Percentiles rank a stretch among this genome's conserved stretches.
phyloP scores from a whole-genome alignment of 2,113 vertebrate genomes.

The Shinisaurus crocodilurus region DNA sequence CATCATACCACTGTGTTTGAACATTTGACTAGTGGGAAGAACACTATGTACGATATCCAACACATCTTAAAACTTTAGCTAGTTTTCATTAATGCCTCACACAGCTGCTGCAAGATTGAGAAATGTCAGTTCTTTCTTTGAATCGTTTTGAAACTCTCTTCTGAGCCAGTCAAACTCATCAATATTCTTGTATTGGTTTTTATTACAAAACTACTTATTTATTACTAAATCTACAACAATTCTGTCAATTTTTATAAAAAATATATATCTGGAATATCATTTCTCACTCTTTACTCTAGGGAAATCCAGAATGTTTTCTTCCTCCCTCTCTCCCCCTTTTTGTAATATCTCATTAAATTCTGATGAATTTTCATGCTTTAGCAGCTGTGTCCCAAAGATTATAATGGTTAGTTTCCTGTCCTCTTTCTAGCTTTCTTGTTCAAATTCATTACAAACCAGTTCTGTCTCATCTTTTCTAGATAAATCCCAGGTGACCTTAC shows the following conservation, averaged over 20 bases:
- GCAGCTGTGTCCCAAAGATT: conserved; percentile 38
- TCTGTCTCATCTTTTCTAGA: conserved; percentile 44
- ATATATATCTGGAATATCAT: rapidly evolving
- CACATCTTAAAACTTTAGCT: not conserved
- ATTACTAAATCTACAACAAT: conserved; percentile 44
- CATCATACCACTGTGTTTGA: not conserved
- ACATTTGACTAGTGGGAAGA: conserved; percentile 14
- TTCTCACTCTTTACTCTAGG: conserved; percentile 48
- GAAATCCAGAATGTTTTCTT: conserved; percentile 51
- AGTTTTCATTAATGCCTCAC: conserved; percentile 48
- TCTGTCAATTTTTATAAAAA: conserved; percentile 50
- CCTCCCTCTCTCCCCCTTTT: not conserved
- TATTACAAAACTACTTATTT: conserved; percentile 40
- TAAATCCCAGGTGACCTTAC: not conserved
- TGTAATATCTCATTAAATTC: conserved; percentile 50
- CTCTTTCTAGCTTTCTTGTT: conserved; percentile 31
- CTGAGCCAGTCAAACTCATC: conserved; percentile 47
- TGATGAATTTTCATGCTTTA: conserved; percentile 60
- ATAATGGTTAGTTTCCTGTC: conserved; percentile 27
- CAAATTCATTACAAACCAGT: conserved; percentile 57
- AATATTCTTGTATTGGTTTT: conserved; percentile 49
- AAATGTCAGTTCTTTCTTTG: conserved; percentile 20
- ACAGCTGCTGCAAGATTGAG: conserved; percentile 28
- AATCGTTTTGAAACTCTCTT: conserved; percentile 43
- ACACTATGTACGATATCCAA: not conserved